Base-by-base conservation (phyloP, 2,888 invertebrate genomes). In the Choristoneura rosaceana region DNA sequence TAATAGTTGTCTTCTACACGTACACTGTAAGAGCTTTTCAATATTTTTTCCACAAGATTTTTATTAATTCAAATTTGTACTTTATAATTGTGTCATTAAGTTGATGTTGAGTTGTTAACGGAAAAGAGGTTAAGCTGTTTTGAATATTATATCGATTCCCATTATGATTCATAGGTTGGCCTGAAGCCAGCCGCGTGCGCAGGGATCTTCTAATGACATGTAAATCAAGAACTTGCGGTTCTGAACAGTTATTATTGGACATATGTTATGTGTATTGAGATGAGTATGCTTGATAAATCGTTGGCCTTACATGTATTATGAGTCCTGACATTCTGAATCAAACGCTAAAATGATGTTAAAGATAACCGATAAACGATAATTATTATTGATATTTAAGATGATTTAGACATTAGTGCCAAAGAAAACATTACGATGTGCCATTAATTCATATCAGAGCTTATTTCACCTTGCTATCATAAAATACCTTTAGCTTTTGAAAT, bases 111-210 rank as follows among this genome's bases (percentile, higher is more conserved):
- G 25, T 55, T 55, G 55, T 55, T 4, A 55, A 9, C 0, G 25
- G 3, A 25, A 55, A 55, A 4, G 25, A n/a, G 9, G 55, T 55
- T 52, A 55, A 55, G 55, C 55, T 25, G 12, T 55, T 25, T 25
- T 55, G 25, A 25, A 10, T 25, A 25, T 4, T 25, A 25, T 4
- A 25, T 17, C 4, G 4, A 25, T 25, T 3, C 25, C 12, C 55
- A 45, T 59, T 34, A 59, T 62, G 62, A 62, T 14, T 62, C 62
- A 62, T 45, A 15, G 25, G n/a, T 17, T 62, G 62, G 62, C 45
- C 3, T 0, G 10, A n/a, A 5, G 62, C 62, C 62, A 62, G 45
- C 2, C 47, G 43, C 34, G 41, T 38, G 41, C 41, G 15, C 34
- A 61, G 41, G 38, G 38, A 38, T 38, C 33, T 38, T 10, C 41